phyloP scores from a whole-genome alignment of 2,797 vertebrate species.

The Psittacula echo region DNA sequence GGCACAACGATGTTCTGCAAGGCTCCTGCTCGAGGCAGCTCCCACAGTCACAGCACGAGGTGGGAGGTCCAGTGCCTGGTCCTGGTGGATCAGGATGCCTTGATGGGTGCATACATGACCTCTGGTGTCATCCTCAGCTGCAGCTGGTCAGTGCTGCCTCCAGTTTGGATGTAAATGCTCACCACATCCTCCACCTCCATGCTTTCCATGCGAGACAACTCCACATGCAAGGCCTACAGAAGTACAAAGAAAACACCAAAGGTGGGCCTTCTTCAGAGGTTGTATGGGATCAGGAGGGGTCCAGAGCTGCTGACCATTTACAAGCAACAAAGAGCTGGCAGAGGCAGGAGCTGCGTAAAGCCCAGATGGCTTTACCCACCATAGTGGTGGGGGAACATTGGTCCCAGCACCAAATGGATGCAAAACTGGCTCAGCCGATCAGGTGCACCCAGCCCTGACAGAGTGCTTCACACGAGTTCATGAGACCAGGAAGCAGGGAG shows the following conservation, averaged over 20 bases:
- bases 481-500: no score
- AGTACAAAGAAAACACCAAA: background rate
- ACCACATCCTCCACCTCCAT: accelerated
- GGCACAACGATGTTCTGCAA: background rate
- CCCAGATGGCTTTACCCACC: background rate
- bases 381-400: accelerated
- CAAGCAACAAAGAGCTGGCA: accelerated
- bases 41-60: background rate
- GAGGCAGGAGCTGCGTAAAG: background rate
- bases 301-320: background rate
- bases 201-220: background rate
- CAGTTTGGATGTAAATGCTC: background rate
- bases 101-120: accelerated
- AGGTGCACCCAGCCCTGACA: background rate
- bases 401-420: background rate
- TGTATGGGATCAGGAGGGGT: background rate
- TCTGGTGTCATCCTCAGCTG: accelerated
- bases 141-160: background rate
- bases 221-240: background rate
- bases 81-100: accelerated
- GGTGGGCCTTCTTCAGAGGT: background rate
- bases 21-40: background rate
- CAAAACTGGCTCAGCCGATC: background rate
- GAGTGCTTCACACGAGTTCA: background rate
- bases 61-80: accelerated